Evolutionary conservation across 2,113 vertebrate species (phyloP), one percentile per base, ranked within the genome.

Genomic region (Mionectes macconnelli): DNA sequence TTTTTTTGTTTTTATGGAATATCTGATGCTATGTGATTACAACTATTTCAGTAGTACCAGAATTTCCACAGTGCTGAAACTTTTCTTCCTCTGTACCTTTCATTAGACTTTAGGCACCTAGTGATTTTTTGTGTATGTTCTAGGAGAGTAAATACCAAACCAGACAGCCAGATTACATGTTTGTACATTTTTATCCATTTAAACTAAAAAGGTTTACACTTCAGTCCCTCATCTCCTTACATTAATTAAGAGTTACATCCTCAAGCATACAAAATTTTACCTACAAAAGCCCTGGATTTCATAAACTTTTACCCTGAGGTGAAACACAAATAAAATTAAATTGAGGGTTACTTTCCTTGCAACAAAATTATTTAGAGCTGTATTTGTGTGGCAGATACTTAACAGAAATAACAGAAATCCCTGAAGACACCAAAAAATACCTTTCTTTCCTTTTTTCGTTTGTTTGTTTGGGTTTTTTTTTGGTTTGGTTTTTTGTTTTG

Each of bases 391-490:
- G 31, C 15, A 74, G 33, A 70, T 23, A n/a, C 8, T 31, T 47
- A 27, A 50, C 49, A 50, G 49, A 50, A 50, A 50, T 55, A 57
- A 66, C 74, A 52, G 70, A 82, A 74, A 81, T 57, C 17, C 24
- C 19, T 39, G 28, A 81, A 81, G 12, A 23, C 17, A n/a, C 3
- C 16, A 16, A 6, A 11, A 49, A 39, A 52, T n/a, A n/a, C n/a
- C n/a, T 21, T 1, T 17, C 0, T 5, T 8, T 25, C 24, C 30
- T 22, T 40, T 40, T 40, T 40, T 40, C 40, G n/a, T n/a, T n/a
- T n/a, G n/a, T n/a, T n/a, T n/a, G n/a, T n/a, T n/a, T n/a, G n/a
- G n/a, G n/a, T n/a, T n/a, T n/a, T n/a, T n/a, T n/a, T n/a, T n/a
- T n/a, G n/a, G n/a, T n/a, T n/a, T n/a, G n/a, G n/a, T n/a, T n/a